phyloP scores from a whole-genome alignment of 2,888 invertebrate species.

The Acrocyrtus sp. region DNA sequence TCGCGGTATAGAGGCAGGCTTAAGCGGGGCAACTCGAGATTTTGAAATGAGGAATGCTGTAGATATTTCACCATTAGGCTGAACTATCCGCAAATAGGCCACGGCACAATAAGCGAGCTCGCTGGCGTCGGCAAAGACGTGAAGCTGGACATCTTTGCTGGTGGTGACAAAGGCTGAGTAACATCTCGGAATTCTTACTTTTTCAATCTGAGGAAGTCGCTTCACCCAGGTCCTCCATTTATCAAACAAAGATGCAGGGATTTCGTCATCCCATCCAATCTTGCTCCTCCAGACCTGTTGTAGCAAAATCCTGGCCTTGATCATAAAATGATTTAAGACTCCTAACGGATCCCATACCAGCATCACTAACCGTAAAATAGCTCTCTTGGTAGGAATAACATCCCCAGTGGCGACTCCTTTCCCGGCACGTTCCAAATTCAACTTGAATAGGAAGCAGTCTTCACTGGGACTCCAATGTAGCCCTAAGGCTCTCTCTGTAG shows the following conservation, averaged over 20 bases:
- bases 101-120: constrained; percentile 12
- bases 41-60: neutral
- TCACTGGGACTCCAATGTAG: neutral
- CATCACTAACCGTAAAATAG: constrained; percentile 18
- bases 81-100: constrained; percentile 5
- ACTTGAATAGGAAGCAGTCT: constrained; percentile 9
- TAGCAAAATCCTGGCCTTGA: constrained; percentile 58
- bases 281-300: constrained; percentile 61
- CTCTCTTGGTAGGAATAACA: constrained; percentile 4
- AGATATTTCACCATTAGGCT: neutral
- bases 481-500: constrained; percentile 12
- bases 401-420: neutral
- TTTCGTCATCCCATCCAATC: constrained; percentile 59
- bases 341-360: constrained; percentile 42
- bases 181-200: neutral
- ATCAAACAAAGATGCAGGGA: neutral
- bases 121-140: constrained; percentile 15
- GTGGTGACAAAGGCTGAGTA: neutral
- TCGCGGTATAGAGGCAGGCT: constrained; percentile 5
- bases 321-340: constrained; percentile 15
- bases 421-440: neutral
- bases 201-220: neutral
- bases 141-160: constrained; percentile 6
- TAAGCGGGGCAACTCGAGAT: constrained; percentile 6
- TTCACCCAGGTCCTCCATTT: constrained; percentile 5